A percentile compares a stretch with the other conserved stretches of the same genome.
Evolutionary conservation across 2,797 vertebrate species (phyloP).

Genomic region (Momotus momota): DNA sequence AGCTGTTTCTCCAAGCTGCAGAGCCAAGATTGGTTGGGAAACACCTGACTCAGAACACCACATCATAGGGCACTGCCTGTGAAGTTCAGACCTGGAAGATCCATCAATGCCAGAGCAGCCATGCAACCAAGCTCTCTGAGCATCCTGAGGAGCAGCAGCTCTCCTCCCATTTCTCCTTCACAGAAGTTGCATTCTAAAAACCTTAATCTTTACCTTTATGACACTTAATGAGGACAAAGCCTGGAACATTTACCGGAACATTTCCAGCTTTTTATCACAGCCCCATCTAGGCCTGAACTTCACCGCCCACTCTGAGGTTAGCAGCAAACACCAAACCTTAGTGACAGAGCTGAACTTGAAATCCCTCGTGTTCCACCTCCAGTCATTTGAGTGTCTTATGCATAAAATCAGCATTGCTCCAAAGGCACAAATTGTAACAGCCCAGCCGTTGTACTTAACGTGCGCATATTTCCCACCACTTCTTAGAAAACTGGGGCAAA

Average conservation of each 20-base stretch:
- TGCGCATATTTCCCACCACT: not conserved
- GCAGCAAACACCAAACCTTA: not conserved
- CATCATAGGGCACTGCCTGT: not conserved
- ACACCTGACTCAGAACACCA: not conserved
- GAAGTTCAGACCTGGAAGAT: not conserved
- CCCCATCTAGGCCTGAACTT: not conserved
- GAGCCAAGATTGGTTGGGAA: not conserved
- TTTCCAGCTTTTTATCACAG: not conserved
- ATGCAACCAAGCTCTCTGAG: not conserved
- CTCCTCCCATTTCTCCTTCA: not conserved
- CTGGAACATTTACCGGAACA: not conserved
- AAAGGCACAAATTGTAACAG: not conserved
- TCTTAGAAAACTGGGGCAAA: not conserved
- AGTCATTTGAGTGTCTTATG: not conserved
- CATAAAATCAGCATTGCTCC: not conserved
- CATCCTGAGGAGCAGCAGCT: not conserved
- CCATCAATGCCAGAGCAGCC: not conserved
- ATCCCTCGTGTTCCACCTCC: not conserved
- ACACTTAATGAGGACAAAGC: not conserved
- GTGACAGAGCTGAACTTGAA: not conserved
- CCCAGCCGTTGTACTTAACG: rapidly evolving
- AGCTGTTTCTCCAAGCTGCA: not conserved
- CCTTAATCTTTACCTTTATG: not conserved
- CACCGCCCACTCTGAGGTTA: not conserved
- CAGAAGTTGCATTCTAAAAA: not conserved